phyloP scores from a whole-genome alignment of 1,140 invertebrate genomes.

The Physella acuta region DNA sequence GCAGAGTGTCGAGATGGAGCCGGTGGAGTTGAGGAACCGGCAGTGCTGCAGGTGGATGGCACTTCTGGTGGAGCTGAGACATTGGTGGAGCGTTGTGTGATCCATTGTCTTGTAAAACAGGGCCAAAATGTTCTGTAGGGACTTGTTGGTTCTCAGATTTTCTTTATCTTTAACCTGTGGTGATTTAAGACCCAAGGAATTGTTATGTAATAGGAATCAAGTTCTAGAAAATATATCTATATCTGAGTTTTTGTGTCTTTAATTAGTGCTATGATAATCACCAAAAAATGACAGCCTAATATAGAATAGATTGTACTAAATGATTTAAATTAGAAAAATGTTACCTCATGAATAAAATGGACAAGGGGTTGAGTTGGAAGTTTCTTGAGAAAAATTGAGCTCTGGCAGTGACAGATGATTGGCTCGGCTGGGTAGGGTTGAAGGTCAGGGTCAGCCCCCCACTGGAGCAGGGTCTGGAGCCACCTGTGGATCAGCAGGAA shows the following conservation, averaged over 20 bases:
- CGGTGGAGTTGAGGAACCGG: too few species aligned
- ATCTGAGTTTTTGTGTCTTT: too few species aligned
- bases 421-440: slow-evolving; percentile 55
- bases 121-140: slow-evolving; percentile 43
- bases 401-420: slow-evolving; percentile 57
- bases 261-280: too few species aligned
- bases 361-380: slow-evolving; percentile 50
- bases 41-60: slow-evolving; percentile 43
- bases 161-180: slow-evolving; percentile 27
- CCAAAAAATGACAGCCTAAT: too few species aligned
- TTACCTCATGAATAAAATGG: slow-evolving; percentile 50
- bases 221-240: too few species aligned
- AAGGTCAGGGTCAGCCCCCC: slow-evolving; percentile 55
- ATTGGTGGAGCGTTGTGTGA: slow-evolving; percentile 47
- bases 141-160: slow-evolving; percentile 35
- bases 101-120: slow-evolving; percentile 57
- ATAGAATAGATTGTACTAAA: too few species aligned
- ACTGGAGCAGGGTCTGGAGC: slow-evolving; percentile 51
- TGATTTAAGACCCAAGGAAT: too few species aligned
- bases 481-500: slow-evolving; percentile 46
- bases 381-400: slow-evolving; percentile 54
- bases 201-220: too few species aligned
- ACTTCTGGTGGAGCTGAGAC: slow-evolving; percentile 42
- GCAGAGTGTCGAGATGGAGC: slow-evolving; percentile 13
- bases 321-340: too few species aligned